phyloP scores from a whole-genome alignment of 37 sponge, comb jelly and placozoan genomes.

The Cladorhizidae sp. region DNA sequence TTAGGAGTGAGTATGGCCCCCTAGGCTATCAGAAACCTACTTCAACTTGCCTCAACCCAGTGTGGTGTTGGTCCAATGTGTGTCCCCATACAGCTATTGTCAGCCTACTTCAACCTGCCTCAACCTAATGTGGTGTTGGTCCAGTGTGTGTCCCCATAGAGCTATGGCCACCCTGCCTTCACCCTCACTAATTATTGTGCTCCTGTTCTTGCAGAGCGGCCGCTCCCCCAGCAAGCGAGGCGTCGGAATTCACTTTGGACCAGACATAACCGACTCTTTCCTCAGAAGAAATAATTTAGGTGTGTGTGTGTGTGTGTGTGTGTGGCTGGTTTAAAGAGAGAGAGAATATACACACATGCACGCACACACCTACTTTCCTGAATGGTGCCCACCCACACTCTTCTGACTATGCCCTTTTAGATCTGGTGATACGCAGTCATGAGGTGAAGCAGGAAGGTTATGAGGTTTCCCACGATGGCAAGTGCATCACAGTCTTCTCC shows the following conservation, averaged over 20 bases:
- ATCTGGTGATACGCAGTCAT: slow-evolving; percentile 89
- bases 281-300: slow-evolving; percentile 75
- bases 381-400: neutral
- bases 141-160: no score
- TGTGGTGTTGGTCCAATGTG: no score
- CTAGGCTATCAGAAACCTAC: no score
- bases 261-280: slow-evolving; percentile 88
- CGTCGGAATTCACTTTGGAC: slow-evolving; percentile 97
- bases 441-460: slow-evolving; percentile 97
- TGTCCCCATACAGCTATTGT: no score
- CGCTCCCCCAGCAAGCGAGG: slow-evolving; percentile 93
- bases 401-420: slow-evolving; percentile 13
- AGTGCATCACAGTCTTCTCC: slow-evolving; percentile 99
- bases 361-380: neutral
- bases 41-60: no score
- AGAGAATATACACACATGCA: neutral
- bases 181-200: neutral
- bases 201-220: slow-evolving; percentile 49
- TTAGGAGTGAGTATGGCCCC: no score
- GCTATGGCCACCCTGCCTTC: neutral
- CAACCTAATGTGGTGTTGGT: no score
- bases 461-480: slow-evolving; percentile 92
- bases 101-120: neutral
- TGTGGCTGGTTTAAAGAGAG: neutral
- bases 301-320: slow-evolving; percentile 22